Conservation (phyloP, 1,140 invertebrate genomes). For the Anastatus disparis region DNA sequence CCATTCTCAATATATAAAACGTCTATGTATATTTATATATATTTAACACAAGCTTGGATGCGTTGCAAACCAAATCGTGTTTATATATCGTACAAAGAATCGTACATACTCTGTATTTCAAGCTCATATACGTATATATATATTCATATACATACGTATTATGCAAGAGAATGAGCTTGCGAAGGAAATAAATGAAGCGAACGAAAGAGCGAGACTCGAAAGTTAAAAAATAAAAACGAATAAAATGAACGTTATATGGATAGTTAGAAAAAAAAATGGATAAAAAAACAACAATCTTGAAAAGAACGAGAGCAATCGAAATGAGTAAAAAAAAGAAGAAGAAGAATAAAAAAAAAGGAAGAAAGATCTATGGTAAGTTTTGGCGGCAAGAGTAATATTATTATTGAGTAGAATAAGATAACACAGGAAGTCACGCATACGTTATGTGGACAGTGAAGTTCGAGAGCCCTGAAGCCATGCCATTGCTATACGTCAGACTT, state of each 20-base stretch:
- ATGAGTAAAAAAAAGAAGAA: no score
- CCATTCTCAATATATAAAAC: no score
- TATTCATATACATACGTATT: neutral
- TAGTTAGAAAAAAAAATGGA: neutral
- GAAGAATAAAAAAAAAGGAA: no score
- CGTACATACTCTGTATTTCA: neutral
- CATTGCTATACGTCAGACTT: no score
- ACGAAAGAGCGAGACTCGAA: neutral
- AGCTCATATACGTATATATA: neutral
- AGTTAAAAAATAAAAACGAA: neutral
- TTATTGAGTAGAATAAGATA: conserved; percentile 47
- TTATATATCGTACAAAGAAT: neutral
- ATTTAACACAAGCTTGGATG: no score
- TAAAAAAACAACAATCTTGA: conserved; percentile 37
- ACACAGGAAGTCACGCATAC: neutral
- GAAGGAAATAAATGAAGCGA: conserved; percentile 13
- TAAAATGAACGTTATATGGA: neutral
- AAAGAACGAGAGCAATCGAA: no score
- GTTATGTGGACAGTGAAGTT: neutral
- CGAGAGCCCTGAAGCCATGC: no score
- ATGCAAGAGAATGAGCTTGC: neutral
- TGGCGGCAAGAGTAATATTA: conserved; percentile 53
- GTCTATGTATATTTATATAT: no score
- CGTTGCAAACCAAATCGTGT: no score
- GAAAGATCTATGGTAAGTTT: no score